Percentiles rank a stretch among this genome's conserved stretches.
phyloP scores from a whole-genome alignment of 1,140 invertebrate genomes.

The Lasioglossum albipes region DNA sequence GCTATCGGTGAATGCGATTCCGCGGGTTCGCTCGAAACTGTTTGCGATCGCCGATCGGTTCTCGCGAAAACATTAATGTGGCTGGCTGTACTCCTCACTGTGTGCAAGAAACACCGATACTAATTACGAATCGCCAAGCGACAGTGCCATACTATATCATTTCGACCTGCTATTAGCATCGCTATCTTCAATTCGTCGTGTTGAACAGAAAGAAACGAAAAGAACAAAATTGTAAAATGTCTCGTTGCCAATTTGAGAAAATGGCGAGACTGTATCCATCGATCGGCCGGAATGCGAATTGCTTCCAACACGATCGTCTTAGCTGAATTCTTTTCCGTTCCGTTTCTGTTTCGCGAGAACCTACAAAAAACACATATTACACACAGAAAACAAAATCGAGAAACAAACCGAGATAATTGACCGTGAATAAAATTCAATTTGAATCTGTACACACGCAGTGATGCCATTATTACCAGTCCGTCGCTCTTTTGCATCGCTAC shows the following conservation, averaged over 20 bases:
- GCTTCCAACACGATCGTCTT: constrained; percentile 38
- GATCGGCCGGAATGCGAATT: constrained; percentile 51
- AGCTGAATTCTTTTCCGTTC: constrained; percentile 13
- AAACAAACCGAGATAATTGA: constrained; percentile 36
- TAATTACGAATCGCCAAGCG: constrained; percentile 64
- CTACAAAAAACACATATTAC: neutral
- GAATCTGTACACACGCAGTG: constrained; percentile 52
- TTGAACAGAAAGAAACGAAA: constrained; percentile 10
- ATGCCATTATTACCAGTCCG: constrained; percentile 56
- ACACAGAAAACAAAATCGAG: neutral
- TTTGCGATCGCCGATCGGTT: neutral
- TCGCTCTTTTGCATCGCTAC: constrained; percentile 15
- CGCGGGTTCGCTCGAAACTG: constrained; percentile 21
- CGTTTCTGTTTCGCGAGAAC: neutral
- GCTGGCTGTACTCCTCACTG: constrained; percentile 42
- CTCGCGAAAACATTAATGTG: constrained; percentile 48
- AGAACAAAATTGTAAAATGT: neutral
- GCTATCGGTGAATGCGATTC: neutral
- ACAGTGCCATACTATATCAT: constrained; percentile 65
- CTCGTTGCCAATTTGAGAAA: constrained; percentile 29
- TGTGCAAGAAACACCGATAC: constrained; percentile 52
- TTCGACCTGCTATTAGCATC: constrained; percentile 47
- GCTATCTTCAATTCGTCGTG: constrained; percentile 40
- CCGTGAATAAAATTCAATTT: constrained; percentile 55
- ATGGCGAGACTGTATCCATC: neutral